Conservation (phyloP, 1,140 invertebrate genomes). For the Magallana angulata region DNA sequence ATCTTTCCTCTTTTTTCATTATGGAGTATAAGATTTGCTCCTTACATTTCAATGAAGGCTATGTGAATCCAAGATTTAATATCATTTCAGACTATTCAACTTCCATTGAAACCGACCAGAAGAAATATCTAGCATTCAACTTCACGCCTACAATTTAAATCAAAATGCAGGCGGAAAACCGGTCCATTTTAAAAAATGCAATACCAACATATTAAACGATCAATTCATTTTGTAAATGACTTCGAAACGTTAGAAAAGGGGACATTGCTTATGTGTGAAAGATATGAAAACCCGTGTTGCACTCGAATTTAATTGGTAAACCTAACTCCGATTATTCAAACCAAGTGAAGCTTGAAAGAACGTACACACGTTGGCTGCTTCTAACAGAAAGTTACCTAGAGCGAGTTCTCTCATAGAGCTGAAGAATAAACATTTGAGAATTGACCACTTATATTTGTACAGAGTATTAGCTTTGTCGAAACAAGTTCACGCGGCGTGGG, state of each 20-base stretch:
- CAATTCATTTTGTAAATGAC: not conserved
- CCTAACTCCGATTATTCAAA: slow-evolving; percentile 21
- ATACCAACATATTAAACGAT: no score
- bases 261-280: not conserved
- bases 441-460: slow-evolving; percentile 26
- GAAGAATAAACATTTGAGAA: slow-evolving; percentile 21
- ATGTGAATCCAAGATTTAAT: not conserved
- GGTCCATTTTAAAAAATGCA: not conserved
- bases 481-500: not conserved
- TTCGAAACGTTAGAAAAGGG: not conserved
- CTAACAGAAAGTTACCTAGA: slow-evolving; percentile 10
- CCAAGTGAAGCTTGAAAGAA: slow-evolving; percentile 18
- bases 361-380: slow-evolving; percentile 5
- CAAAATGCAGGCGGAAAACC: not conserved
- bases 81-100: not conserved
- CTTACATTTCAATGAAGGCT: not conserved
- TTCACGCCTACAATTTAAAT: slow-evolving; percentile 8
- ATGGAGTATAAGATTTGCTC: no score
- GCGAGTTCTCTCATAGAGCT: not conserved
- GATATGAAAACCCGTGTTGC: slow-evolving; percentile 2
- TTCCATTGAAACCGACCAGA: not conserved
- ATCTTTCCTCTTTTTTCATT: no score
- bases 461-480: slow-evolving; percentile 18
- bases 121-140: not conserved
- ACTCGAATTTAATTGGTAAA: slow-evolving; percentile 36